Evolutionary conservation across 2,797 vertebrate species (phyloP), one percentile per base, ranked within the genome.

Genomic region (Halcyon badia): DNA sequence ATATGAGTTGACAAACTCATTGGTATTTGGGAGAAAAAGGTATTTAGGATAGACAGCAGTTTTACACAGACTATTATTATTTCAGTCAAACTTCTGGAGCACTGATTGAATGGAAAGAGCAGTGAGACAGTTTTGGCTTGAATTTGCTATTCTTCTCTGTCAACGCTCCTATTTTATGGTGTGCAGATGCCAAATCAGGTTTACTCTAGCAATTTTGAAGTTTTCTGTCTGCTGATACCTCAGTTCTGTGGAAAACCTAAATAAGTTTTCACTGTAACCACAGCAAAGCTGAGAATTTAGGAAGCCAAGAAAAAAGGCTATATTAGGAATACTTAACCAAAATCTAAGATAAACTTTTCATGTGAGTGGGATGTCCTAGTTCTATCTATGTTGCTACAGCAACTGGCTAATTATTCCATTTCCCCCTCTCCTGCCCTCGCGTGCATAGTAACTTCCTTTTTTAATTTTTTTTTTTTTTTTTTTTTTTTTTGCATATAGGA

Each of bases 291-390:
- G 30, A 80, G 65, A 91, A 78, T 57, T 80, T 62, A 44, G 22
- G 35, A 83, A 87, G 49, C 26, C 30, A 72, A 82, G 82, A 51
- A 72, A 90, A 91, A 48, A 7, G 25, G 4, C 83, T 95, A 81
- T 75, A 69, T 86, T 91, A 72, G 52, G 85, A 94, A 78, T 69
- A 90, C 70, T 76, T 92, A 79, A 76, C 79, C 39, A 94, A 97
- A 94, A 86, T 69, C 72, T 68, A 72, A 97, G 96, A 86, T 57
- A 88, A 95, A 97, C 39, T 92, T 94, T 92, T 90, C 46, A 69
- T 91, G 82, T 94, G 95, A 95, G 94, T 94, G 89, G 93, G 95
- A 91, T 95, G 92, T 94, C 89, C 91, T 94, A 94, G 54, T 91
- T 97, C 84, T 95, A 82, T 91, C 75, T 80, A 24, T 83, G 90